Base-by-base conservation (phyloP, 2,888 invertebrate genomes). In the Colostygia pectinataria region DNA sequence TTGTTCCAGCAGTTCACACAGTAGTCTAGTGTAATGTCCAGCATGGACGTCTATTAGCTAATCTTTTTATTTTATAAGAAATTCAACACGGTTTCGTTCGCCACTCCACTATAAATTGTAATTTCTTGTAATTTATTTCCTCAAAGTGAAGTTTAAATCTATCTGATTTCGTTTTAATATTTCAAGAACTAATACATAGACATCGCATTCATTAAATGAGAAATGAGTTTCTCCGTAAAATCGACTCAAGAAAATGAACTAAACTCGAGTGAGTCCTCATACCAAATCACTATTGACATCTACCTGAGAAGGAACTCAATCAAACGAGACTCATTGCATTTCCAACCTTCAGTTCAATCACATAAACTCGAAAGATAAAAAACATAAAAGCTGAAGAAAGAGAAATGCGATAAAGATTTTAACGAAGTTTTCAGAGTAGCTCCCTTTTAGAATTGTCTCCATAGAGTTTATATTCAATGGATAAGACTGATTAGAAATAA, bases 361-460 rank as follows among this genome's bases (percentile, higher is more conserved):
- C 43, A 50, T 50, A 43, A 49, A 49, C 10, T 28, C 25, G 18
- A 33, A 38, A 39, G 28, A 39, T 44, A 39, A 50, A 47, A 42
- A 32, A 32, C 42, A 48, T 41, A 40, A 47, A 48, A 37, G 28
- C 31, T 14, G 24, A 48, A 37, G 36, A 29, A 27, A 27, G 18
- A 34, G 25, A 10, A 18, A 23, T 28, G 43, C 23, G 43, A 44
- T 50, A 44, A 50, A 39, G 40, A 50, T 42, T 36, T 50, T 44
- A 36, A 50, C 49, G 39, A 50, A 50, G 31, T 40, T 50, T 44
- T 36, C 44, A 39, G 24, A 50, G 42, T 44, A 44, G 38, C 39
- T 44, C 49, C 15, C 38, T 23, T 40, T 39, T 36, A 45, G 29
- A 40, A 47, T 40, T 20, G 24, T 25, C 3, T 8, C 1, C 29